Conservation (phyloP, 2,113 vertebrate species). For the Sinocyclocheilus anshuiensis region DNA sequence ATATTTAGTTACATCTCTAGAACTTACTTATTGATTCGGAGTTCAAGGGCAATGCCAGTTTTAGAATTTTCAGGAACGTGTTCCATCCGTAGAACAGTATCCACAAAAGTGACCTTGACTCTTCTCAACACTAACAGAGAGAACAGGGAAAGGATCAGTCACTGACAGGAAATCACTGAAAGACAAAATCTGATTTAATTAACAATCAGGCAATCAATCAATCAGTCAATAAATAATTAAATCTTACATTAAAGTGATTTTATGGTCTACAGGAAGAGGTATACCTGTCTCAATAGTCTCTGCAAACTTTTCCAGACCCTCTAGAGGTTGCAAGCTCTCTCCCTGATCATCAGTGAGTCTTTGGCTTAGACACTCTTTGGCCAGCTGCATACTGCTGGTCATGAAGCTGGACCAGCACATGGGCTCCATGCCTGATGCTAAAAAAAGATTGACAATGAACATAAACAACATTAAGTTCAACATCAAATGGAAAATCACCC, state of each 20-base stretch:
- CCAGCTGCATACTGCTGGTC: slow-evolving; percentile 97
- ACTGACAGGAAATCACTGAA: background rate
- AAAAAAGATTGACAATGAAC: background rate
- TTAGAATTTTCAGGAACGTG: slow-evolving; percentile 95
- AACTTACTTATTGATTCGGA: slow-evolving; percentile 89
- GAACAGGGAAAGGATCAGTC: slow-evolving; percentile 33
- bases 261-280: background rate
- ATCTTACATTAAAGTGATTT: background rate
- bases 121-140: slow-evolving; percentile 87
- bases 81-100: slow-evolving; percentile 92
- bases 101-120: slow-evolving; percentile 94
- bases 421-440: slow-evolving; percentile 90
- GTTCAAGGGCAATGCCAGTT: slow-evolving; percentile 93
- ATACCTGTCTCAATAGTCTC: slow-evolving; percentile 97
- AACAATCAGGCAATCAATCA: background rate
- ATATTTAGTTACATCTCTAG: background rate
- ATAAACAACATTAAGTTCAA: background rate
- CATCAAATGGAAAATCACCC: background rate
- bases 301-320: slow-evolving; percentile 97
- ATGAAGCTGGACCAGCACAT: slow-evolving; percentile 99
- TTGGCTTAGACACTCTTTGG: slow-evolving; percentile 96
- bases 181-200: background rate
- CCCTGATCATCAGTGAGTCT: slow-evolving; percentile 93
- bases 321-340: slow-evolving; percentile 92
- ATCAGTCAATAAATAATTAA: background rate